Evolutionary conservation across 2,888 invertebrate genomes (phyloP).

Genomic region (Eumerus sabulonum): DNA sequence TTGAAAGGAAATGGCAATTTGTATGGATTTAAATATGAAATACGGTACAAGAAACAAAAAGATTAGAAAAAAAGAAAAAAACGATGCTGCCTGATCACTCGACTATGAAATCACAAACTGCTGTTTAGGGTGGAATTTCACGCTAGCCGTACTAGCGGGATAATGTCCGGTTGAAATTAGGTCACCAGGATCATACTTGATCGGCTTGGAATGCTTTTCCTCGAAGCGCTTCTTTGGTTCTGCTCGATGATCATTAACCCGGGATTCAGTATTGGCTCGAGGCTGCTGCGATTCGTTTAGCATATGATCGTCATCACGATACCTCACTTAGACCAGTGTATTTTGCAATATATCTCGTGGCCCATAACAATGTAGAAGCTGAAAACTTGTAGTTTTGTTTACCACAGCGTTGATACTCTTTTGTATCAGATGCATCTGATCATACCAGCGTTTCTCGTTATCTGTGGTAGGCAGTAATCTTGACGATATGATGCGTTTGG

Average conservation of each 20-base stretch:
- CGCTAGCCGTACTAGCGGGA: too few relatives aligned
- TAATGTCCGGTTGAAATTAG: neutral
- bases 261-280: conserved; percentile 14
- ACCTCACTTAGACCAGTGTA: conserved; percentile 2
- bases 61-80: too few relatives aligned
- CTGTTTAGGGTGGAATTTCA: too few relatives aligned
- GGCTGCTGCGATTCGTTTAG: conserved; percentile 21
- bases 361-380: conserved; percentile 6
- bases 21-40: too few relatives aligned
- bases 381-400: conserved; percentile 3
- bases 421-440: conserved; percentile 1
- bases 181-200: neutral
- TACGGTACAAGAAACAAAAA: too few relatives aligned
- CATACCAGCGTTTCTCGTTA: conserved; percentile 11
- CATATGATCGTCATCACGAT: conserved; percentile 17
- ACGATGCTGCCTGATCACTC: too few relatives aligned
- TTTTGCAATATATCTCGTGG: conserved; percentile 15
- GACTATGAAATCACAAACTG: too few relatives aligned
- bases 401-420: conserved; percentile 3
- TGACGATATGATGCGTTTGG: neutral
- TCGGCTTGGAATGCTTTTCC: neutral
- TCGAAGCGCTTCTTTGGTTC: neutral
- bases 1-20: too few relatives aligned
- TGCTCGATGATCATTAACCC: conserved; percentile 20
- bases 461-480: neutral